phyloP scores from a whole-genome alignment of 2,797 vertebrate genomes.

The Harpagifer antarcticus region DNA sequence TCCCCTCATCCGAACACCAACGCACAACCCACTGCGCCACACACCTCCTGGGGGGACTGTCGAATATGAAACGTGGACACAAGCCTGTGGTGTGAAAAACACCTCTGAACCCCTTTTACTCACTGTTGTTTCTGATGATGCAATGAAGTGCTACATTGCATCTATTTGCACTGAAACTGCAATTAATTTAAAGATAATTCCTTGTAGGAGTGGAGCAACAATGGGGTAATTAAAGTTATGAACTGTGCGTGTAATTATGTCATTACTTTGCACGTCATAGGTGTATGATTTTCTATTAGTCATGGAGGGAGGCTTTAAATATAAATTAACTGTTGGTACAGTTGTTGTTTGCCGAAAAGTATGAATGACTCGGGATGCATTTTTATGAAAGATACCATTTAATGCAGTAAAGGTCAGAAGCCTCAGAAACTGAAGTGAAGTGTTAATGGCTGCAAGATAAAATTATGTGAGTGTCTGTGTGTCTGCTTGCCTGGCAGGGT shows the following conservation, averaged over 20 bases:
- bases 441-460: constrained; percentile 10
- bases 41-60: background rate
- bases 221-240: background rate
- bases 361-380: background rate
- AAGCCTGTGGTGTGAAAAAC: constrained; percentile 3
- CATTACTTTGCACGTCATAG: background rate
- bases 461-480: background rate
- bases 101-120: background rate
- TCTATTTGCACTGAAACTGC: constrained; percentile 36
- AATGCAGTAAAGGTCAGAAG: constrained; percentile 6
- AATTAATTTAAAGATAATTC: background rate
- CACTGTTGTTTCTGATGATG: background rate
- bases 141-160: background rate
- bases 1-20: no score
- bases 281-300: background rate
- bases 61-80: constrained; percentile 27
- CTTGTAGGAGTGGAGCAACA: background rate
- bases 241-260: background rate
- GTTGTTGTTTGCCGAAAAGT: background rate
- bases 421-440: constrained; percentile 30
- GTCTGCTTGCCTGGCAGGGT: constrained; percentile 11
- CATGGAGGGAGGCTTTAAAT: background rate
- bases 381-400: constrained; percentile 12
- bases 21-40: no score
- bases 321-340: background rate